phyloP scores from a whole-genome alignment of 2,113 vertebrate genomes.

The Paradisaea rubra region DNA sequence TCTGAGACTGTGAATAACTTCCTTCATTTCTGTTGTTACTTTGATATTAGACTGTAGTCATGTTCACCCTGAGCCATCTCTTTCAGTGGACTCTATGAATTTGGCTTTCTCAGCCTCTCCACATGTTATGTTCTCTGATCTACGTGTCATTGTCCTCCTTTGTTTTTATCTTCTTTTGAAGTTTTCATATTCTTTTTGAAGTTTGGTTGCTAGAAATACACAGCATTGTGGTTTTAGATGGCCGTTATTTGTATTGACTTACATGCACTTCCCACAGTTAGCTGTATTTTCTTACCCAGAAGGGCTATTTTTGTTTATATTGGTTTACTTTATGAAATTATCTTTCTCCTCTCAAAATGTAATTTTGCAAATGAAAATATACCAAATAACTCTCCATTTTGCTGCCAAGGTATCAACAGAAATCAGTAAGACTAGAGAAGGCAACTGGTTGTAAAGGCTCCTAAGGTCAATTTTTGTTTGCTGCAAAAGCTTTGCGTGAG shows the following conservation, averaged over 20 bases:
- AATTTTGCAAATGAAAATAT: conserved; percentile 23
- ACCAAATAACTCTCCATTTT: not conserved
- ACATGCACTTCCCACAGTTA: not conserved
- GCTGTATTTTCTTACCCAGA: not conserved
- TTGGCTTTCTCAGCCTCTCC: conserved; percentile 1
- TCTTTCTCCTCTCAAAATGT: not conserved
- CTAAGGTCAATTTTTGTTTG: not conserved
- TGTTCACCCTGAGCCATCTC: not conserved
- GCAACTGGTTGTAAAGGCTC: not conserved
- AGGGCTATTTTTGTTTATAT: not conserved
- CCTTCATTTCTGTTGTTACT: conserved; percentile 35
- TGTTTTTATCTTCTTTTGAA: not conserved
- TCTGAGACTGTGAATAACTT: conserved; percentile 36
- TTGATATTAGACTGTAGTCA: conserved; percentile 42
- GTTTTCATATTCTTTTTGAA: not conserved
- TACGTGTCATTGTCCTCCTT: not conserved
- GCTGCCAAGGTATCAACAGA: not conserved
- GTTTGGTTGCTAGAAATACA: not conserved
- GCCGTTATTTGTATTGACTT: not conserved
- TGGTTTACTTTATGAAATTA: not conserved
- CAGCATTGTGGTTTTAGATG: not conserved
- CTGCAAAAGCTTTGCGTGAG: not conserved
- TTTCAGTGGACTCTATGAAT: not conserved
- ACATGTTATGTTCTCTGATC: not conserved
- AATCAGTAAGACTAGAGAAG: not conserved